Percentiles rank a stretch among this genome's conserved stretches.
Evolutionary conservation across 2,113 vertebrate species (phyloP).

Genomic region (Gallinago undulata): DNA sequence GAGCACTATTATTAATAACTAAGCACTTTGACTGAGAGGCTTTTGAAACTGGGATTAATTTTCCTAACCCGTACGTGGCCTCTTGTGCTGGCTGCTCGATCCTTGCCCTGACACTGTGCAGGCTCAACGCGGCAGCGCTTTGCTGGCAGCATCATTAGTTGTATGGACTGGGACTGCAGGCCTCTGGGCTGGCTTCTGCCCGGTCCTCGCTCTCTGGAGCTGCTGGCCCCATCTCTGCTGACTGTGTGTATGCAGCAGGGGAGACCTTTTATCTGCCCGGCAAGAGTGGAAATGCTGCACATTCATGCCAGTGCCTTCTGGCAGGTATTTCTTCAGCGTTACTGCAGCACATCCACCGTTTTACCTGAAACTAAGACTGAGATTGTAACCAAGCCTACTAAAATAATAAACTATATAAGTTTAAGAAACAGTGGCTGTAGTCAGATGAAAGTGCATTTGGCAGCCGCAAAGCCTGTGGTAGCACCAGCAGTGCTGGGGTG

Average conservation of each 20-base stretch:
- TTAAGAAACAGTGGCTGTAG: neutral
- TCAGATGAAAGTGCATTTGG: neutral
- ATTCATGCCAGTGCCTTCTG: neutral
- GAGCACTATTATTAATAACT: neutral
- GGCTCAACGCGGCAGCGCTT: neutral
- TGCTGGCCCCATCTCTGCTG: neutral
- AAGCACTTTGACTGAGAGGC: neutral
- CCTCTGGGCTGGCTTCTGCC: neutral
- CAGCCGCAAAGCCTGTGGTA: neutral
- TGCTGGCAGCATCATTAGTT: neutral
- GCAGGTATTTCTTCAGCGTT: neutral
- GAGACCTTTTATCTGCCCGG: neutral
- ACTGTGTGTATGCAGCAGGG: neutral
- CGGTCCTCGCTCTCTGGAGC: accelerated
- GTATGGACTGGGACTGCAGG: accelerated
- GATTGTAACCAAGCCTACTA: neutral
- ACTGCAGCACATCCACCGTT: neutral
- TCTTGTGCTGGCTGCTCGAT: neutral
- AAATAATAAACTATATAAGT: neutral
- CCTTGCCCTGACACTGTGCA: neutral
- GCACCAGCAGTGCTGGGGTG: neutral
- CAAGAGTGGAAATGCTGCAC: neutral
- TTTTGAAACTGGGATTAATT: neutral
- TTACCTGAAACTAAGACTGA: neutral
- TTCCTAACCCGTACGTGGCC: neutral